A percentile compares a stretch with the other conserved stretches of the same genome.
These are phyloP conservation scores for Archips crataeganus DNA, from an alignment of 2,888 invertebrate species.

Conservation along the genomic window DNA sequence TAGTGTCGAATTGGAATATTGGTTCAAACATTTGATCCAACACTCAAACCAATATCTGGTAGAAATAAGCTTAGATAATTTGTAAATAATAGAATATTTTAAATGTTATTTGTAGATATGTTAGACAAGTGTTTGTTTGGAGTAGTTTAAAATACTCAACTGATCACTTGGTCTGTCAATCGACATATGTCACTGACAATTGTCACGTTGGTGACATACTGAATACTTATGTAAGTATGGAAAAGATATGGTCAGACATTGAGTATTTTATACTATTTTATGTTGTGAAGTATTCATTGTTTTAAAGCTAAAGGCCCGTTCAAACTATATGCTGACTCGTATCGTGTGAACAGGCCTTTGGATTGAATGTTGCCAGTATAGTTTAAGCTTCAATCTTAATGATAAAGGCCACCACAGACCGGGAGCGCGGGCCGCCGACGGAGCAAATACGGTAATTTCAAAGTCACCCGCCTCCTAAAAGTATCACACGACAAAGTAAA, in stretches of 20 bases:
- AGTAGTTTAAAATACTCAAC: background rate
- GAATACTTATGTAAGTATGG: too few species aligned
- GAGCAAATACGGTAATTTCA: too few species aligned
- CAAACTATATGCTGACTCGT: background rate
- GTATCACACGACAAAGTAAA: too few species aligned
- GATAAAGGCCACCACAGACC: too few species aligned
- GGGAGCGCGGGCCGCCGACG: too few species aligned
- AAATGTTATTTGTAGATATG: background rate
- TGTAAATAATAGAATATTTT: constrained; percentile 29
- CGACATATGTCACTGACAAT: too few species aligned
- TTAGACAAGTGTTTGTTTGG: background rate
- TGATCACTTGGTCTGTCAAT: too few species aligned
- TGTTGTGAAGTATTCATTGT: background rate
- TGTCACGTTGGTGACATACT: too few species aligned
- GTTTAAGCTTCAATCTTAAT: background rate
- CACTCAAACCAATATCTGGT: constrained; percentile 6
- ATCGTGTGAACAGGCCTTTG: background rate
- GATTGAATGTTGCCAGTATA: background rate
- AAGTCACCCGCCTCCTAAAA: too few species aligned
- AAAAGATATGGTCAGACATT: background rate
- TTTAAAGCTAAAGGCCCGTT: background rate
- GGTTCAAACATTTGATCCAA: constrained; percentile 20
- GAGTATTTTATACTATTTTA: constrained; percentile 1
- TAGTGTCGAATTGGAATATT: background rate
- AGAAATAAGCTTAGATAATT: constrained; percentile 25